Evolutionary conservation across 2,113 vertebrate genomes (phyloP), one percentile per base, ranked within the genome.

Genomic region (Cebus imitator): DNA sequence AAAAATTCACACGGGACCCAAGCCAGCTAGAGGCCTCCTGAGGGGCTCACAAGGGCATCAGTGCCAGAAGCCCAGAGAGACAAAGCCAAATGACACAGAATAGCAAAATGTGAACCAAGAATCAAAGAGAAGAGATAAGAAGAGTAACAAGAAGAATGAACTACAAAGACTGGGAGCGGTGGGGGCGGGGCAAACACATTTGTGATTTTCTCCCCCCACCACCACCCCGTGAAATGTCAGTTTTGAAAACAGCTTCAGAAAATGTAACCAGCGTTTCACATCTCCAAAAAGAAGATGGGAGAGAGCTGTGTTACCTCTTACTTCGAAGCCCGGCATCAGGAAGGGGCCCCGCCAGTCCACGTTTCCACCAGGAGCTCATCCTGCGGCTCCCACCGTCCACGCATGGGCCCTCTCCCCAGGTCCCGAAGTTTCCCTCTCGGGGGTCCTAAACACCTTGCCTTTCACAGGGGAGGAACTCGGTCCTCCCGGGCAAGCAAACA

Each of bases 21-120:
- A 76, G 72, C 32, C 40, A 52, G 90, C 6, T 78, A 70, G 57
- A 70, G 72, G 79, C 66, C 81, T 75, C 70, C 72, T 40, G 18
- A n/a, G 48, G 43, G 87, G 48, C 68, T 70, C 83, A 76, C 25
- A 32, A 8, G n/a, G 84, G 68, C 58, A 80, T 66, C 82, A 12
- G 20, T 2, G 37, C 40, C 45, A 43, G 79, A 73, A 93, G 57
- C 72, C 80, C 50, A 20, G 81, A 40, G 84, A 93, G 87, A 96
- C 98, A 91, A 97, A 97, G 91, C 86, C 85, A 37, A 92, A 68
- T 81, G 94, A 92, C 96, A 96, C 91, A 96, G 55, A 96, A 90
- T 66, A 93, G 96, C 94, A 92, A 97, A 85, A 76, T 40, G 72
- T 76, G 88, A 86, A 58, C 11, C 1, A 52, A 37, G 89, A 88